Percentiles rank a stretch among this genome's conserved stretches.
Evolutionary conservation across 2,888 invertebrate species (phyloP).

Genomic region (Shargacucullia verbasci): DNA sequence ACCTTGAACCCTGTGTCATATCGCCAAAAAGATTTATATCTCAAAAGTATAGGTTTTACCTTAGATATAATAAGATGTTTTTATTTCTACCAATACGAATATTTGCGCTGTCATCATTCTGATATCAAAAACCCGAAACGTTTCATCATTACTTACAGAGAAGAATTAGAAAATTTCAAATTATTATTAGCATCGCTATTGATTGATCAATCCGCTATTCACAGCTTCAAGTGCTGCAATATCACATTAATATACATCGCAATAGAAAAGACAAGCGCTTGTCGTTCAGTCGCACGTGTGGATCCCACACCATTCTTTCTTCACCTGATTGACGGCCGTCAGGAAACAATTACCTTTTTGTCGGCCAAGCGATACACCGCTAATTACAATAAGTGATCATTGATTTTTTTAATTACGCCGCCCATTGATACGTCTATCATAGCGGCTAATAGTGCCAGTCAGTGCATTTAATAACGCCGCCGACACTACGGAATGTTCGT

Average conservation of each 20-base stretch:
- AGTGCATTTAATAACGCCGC: constrained; percentile 85
- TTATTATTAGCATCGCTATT: constrained; percentile 53
- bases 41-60: too few species aligned
- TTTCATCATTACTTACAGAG: constrained; percentile 19
- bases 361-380: constrained; percentile 80
- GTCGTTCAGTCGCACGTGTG: constrained; percentile 67
- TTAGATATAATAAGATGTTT: too few species aligned
- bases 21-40: too few species aligned
- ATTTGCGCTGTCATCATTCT: too few species aligned
- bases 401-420: constrained; percentile 85
- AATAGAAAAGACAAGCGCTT: constrained; percentile 23
- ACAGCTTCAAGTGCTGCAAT: constrained; percentile 20
- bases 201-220: constrained; percentile 51
- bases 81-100: too few species aligned
- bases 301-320: constrained; percentile 59
- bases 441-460: constrained; percentile 85
- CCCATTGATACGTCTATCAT: constrained; percentile 85
- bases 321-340: constrained; percentile 75
- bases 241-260: constrained; percentile 36
- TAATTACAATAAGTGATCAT: constrained; percentile 88
- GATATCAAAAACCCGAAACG: constrained; percentile 3
- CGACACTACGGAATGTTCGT: constrained; percentile 70
- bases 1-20: too few species aligned
- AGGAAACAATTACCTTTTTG: constrained; percentile 87
- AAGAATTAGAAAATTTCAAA: constrained; percentile 46